These are phyloP conservation scores for Epizoanthus illoricatus DNA, from an alignment of 92 coral and sea anemone species.

Conservation along the genomic window DNA sequence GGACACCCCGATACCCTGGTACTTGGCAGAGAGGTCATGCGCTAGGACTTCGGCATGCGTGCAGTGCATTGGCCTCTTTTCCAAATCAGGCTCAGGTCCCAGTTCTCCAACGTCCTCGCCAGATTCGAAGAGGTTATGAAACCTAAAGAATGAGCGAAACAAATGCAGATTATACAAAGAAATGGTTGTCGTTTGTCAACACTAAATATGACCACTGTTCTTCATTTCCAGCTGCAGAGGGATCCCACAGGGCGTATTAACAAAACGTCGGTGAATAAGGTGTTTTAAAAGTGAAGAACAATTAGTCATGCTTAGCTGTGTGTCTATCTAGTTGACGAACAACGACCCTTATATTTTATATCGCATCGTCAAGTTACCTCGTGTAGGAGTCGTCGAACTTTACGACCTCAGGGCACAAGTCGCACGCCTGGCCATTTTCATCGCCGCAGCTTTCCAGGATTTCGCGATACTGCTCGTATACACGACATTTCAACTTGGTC, in stretches of 20 bases:
- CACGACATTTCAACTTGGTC: background rate
- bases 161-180: conserved; percentile 26
- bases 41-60: conserved; percentile 28
- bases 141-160: conserved; percentile 29
- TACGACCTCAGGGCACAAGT: conserved; percentile 17
- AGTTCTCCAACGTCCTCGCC: conserved; percentile 28
- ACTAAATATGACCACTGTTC: conserved; percentile 27
- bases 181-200: conserved; percentile 30
- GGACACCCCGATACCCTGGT: conserved; percentile 29
- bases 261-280: conserved; percentile 5
- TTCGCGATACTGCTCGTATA: conserved; percentile 23
- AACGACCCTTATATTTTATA: conserved; percentile 2
- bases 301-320: conserved; percentile 4
- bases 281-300: conserved; percentile 2
- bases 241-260: conserved; percentile 5
- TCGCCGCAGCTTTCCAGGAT: conserved; percentile 13
- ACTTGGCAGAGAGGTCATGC: conserved; percentile 29
- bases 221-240: conserved; percentile 14
- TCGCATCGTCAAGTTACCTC: conserved; percentile 5
- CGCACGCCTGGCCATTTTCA: conserved; percentile 22
- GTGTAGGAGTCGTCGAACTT: conserved; percentile 5
- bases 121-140: conserved; percentile 21
- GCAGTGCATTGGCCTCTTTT: conserved; percentile 32
- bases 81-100: background rate
- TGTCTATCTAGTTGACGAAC: conserved; percentile 4